A percentile compares a stretch with the other conserved stretches of the same genome.
phyloP scores from a whole-genome alignment of 2,797 vertebrate species.

The Chiroxiphia lanceolata region DNA sequence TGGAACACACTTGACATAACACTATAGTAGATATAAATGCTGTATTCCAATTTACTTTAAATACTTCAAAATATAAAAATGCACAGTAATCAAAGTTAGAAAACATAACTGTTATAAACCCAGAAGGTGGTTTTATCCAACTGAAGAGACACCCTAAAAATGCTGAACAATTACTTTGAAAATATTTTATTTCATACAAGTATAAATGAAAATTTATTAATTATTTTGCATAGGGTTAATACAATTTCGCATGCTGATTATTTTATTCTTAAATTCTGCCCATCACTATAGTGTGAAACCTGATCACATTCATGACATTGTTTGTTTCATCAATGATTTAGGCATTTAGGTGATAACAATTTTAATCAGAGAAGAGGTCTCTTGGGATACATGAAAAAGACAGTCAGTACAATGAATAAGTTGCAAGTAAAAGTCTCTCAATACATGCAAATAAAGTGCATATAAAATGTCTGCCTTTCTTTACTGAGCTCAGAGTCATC shows the following conservation, averaged over 20 bases:
- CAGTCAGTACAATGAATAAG: not conserved
- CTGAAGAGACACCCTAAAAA: not conserved
- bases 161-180: not conserved
- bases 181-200: not conserved
- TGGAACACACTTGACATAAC: not conserved
- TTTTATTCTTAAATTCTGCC: not conserved
- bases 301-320: fast-evolving
- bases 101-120: not conserved
- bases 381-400: not conserved
- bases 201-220: not conserved
- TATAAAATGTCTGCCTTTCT: not conserved
- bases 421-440: not conserved
- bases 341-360: not conserved
- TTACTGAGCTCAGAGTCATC: not conserved
- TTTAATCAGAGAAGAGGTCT: not conserved
- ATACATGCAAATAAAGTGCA: not conserved
- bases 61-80: not conserved
- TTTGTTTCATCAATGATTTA: not conserved
- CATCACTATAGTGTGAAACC: not conserved
- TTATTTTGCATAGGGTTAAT: not conserved
- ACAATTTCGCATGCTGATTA: not conserved
- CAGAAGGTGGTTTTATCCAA: not conserved
- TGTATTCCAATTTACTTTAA: not conserved
- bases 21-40: not conserved
- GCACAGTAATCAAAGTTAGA: not conserved